phyloP scores from a whole-genome alignment of 64 coral and sea anemone genomes.

The Acropora yongei region DNA sequence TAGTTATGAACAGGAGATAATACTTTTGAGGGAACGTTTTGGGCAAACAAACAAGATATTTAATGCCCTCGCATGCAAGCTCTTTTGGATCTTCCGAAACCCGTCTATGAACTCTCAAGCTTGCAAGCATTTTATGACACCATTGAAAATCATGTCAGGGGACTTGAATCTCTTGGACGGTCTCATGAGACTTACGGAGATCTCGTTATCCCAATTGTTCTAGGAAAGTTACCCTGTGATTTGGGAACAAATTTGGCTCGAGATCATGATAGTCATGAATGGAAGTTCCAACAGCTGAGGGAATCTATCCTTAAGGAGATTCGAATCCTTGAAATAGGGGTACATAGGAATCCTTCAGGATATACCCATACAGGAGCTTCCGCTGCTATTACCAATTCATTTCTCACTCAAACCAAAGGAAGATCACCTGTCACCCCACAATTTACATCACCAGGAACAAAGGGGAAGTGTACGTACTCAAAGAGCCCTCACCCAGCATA shows the following conservation, averaged over 20 bases:
- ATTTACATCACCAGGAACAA: not conserved
- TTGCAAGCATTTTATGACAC: constrained; percentile 52
- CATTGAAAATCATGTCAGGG: constrained; percentile 66
- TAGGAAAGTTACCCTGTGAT: constrained; percentile 61
- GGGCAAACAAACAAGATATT: constrained; percentile 66
- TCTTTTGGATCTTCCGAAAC: constrained; percentile 42
- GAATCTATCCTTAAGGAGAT: not conserved
- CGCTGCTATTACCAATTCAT: constrained; percentile 9
- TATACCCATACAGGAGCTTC: not conserved
- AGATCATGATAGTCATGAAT: constrained; percentile 51
- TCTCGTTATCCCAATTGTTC: constrained; percentile 60
- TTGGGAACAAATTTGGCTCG: constrained; percentile 54
- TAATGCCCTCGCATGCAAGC: constrained; percentile 60
- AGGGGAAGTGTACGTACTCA: too few relatives aligned
- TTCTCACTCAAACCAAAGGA: constrained; percentile 20
- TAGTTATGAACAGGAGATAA: constrained; percentile 63
- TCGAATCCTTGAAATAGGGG: constrained; percentile 38
- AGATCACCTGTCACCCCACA: not conserved
- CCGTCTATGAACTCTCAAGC: constrained; percentile 39
- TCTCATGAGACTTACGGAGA: constrained; percentile 67
- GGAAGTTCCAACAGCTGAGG: constrained; percentile 23
- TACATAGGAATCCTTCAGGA: not conserved
- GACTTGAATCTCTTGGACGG: constrained; percentile 46
- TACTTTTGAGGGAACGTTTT: constrained; percentile 57
- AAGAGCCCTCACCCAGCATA: too few relatives aligned